phyloP scores from a whole-genome alignment of 2,888 invertebrate genomes.

The Tineola bisselliella region DNA sequence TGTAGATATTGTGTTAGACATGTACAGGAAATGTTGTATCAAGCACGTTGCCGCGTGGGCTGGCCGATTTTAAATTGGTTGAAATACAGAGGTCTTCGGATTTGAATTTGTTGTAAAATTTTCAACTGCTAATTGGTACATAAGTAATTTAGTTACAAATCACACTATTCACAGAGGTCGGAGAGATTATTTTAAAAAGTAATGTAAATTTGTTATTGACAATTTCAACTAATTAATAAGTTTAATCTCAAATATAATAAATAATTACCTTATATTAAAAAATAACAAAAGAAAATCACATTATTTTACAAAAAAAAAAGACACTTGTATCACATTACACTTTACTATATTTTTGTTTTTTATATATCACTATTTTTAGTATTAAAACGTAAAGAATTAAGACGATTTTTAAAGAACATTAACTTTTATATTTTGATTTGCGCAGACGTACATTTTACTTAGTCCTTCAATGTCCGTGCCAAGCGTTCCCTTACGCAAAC shows the following conservation, averaged over 20 bases:
- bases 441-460: neutral
- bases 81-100: constrained; percentile 50
- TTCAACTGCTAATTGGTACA: neutral
- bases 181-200: no score
- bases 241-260: neutral
- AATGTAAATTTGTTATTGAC: no score
- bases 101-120: neutral
- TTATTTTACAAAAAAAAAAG: neutral
- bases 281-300: neutral
- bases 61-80: constrained; percentile 50
- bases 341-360: neutral
- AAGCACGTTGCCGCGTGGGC: constrained; percentile 44
- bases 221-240: neutral
- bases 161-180: no score
- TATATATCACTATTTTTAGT: no score
- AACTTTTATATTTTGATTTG: no score
- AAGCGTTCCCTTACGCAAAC: neutral
- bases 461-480: neutral
- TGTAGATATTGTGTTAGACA: neutral
- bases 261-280: neutral
- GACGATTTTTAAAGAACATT: no score
- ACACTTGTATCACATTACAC: neutral
- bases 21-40: constrained; percentile 57
- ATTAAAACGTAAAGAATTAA: no score
- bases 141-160: no score